Evolutionary conservation across 2,797 vertebrate genomes (phyloP), one percentile per base, ranked within the genome.

Genomic region (Notolabrus celidotus): DNA sequence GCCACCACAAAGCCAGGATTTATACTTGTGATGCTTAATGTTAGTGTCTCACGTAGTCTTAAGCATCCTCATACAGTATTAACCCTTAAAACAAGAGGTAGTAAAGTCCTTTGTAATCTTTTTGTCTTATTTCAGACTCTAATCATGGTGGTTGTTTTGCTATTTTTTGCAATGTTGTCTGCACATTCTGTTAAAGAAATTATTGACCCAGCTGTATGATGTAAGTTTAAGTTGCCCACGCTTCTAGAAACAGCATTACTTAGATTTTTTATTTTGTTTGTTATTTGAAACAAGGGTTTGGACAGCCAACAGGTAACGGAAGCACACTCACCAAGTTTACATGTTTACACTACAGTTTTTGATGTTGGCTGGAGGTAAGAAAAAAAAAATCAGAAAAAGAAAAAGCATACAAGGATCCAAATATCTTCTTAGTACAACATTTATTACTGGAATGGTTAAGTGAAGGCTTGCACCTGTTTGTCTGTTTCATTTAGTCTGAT

Each of bases 391-490:
- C 8, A 11, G 36, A 52, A 46, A 46, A 61, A 57, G 78, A 62
- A 67, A 66, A 70, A 72, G 42, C 67, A 84, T 89, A 78, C 56
- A 79, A 77, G 51, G 77, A 83, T 86, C 80, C 83, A 92, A 86
- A 85, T 91, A 87, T 85, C 79, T 86, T 91, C 82, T 88, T 91
- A 67, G 86, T 83, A 75, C 59, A 81, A 89, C 52, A 69, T 86
- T 81, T 83, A 79, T 79, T 77, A 80, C 72, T 75, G 79, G 85
- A 85, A 81, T 80, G 88, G 81, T 85, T 78, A 86, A 80, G 82
- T 79, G 86, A 88, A 92, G 88, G 88, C 93, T 94, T 94, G 93
- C 94, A 94, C 93, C 94, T 93, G 93, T 94, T 92, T 91, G 93
- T 92, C 90, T 89, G 64, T 93, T 93, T 92, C 80, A 87, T 93